Evolutionary conservation across 2,888 invertebrate species (phyloP).

Genomic region (Zootermopsis nevadensis): DNA sequence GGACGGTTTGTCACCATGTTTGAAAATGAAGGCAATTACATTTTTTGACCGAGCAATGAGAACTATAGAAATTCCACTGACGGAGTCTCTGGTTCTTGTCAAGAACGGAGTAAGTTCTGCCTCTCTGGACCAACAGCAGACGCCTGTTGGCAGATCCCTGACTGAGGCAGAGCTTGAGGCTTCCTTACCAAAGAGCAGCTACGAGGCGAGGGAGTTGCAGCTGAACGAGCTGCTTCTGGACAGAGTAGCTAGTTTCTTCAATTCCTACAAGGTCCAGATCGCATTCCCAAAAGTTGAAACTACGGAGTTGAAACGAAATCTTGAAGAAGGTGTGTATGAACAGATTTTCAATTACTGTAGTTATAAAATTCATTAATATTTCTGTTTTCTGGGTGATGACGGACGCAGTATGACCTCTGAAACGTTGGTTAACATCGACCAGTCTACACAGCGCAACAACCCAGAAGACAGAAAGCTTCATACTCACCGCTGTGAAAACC

Average conservation of each 20-base stretch:
- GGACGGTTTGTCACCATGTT: slow-evolving; percentile 75
- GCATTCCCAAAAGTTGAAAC: slow-evolving; percentile 79
- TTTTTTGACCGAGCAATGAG: slow-evolving; percentile 81
- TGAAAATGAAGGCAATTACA: slow-evolving; percentile 84
- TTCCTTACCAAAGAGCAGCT: slow-evolving; percentile 54
- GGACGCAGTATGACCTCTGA: too few relatives aligned
- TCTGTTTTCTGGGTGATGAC: too few relatives aligned
- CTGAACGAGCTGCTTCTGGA: slow-evolving; percentile 78
- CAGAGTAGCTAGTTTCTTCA: slow-evolving; percentile 76
- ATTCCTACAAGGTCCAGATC: slow-evolving; percentile 80
- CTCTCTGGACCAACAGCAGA: slow-evolving; percentile 32
- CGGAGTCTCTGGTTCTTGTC: slow-evolving; percentile 70
- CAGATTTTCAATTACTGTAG: too few relatives aligned
- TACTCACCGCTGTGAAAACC: too few relatives aligned
- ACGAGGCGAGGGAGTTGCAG: slow-evolving; percentile 74
- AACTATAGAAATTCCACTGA: slow-evolving; percentile 64
- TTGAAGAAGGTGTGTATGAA: slow-evolving; percentile 78
- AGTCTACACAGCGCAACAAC: too few relatives aligned
- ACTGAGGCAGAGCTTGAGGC: slow-evolving; percentile 79
- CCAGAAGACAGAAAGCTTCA: too few relatives aligned
- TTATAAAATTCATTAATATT: too few relatives aligned
- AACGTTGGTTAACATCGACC: too few relatives aligned
- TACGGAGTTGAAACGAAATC: slow-evolving; percentile 74
- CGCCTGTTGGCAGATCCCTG: slow-evolving; percentile 62
- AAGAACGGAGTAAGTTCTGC: slow-evolving; percentile 69